Conservation (phyloP, 2,113 vertebrate genomes). For the Phaetusa simplex region DNA sequence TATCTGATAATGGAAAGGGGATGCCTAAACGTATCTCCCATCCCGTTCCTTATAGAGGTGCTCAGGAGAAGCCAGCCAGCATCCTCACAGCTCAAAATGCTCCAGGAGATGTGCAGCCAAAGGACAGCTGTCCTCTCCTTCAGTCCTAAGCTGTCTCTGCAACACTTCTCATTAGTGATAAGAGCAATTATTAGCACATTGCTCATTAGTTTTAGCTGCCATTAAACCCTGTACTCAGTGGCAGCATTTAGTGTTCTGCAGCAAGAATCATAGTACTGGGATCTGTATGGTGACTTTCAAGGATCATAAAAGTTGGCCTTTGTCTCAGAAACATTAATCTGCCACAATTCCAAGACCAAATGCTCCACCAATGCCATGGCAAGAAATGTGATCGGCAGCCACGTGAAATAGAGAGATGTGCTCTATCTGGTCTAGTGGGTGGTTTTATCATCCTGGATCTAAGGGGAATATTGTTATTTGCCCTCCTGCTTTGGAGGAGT, state of each 20-base stretch:
- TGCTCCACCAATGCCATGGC: accelerated
- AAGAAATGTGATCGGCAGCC: neutral
- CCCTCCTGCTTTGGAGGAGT: neutral
- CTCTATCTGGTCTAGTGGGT: neutral
- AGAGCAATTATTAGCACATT: neutral
- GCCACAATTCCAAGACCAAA: neutral
- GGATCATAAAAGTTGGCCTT: neutral
- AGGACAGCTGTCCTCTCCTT: neutral
- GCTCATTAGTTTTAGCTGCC: neutral
- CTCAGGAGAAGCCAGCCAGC: neutral
- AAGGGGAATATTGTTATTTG: neutral
- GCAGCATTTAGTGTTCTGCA: neutral
- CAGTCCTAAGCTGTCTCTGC: neutral
- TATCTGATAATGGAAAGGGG: neutral
- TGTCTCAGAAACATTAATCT: neutral
- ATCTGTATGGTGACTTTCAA: neutral
- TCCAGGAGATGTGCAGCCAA: neutral
- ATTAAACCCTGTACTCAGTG: neutral
- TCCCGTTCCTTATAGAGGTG: neutral
- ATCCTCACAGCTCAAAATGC: neutral
- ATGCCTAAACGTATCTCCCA: neutral
- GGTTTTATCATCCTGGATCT: neutral
- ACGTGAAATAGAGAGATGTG: neutral
- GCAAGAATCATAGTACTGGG: neutral
- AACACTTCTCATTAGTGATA: neutral